phyloP scores from a whole-genome alignment of 2,797 vertebrate species.

The Steatocranus sp. region DNA sequence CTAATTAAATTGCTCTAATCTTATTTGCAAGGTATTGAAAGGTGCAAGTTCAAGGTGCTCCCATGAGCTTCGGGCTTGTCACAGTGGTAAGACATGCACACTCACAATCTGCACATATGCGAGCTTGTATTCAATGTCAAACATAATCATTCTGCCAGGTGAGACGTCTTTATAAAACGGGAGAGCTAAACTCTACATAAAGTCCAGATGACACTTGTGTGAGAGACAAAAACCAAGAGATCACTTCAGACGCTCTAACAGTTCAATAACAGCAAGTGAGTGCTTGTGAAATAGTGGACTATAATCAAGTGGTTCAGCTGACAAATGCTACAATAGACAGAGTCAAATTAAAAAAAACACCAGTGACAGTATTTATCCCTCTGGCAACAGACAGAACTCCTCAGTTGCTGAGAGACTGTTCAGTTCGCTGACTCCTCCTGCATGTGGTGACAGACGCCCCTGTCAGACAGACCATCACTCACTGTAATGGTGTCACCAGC shows the following conservation, averaged over 20 bases:
- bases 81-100: background rate
- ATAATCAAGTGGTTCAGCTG: slow-evolving; percentile 19
- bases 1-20: slow-evolving; percentile 75
- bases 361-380: slow-evolving; percentile 55
- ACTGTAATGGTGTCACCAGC: slow-evolving; percentile 52
- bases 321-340: slow-evolving; percentile 38
- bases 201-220: background rate
- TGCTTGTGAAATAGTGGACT: slow-evolving; percentile 7
- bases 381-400: slow-evolving; percentile 41
- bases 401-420: slow-evolving; percentile 33
- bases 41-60: slow-evolving; percentile 65
- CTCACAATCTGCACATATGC: background rate
- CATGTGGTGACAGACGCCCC: slow-evolving; percentile 49
- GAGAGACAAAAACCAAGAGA: background rate
- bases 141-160: background rate
- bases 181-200: background rate
- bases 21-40: slow-evolving; percentile 69
- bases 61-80: slow-evolving; percentile 30
- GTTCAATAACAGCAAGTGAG: slow-evolving; percentile 10
- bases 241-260: background rate
- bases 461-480: slow-evolving; percentile 59
- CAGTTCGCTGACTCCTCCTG: slow-evolving; percentile 49
- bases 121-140: background rate
- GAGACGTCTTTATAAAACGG: background rate
- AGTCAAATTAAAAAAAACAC: slow-evolving; percentile 43